Evolutionary conservation across 2,888 invertebrate genomes (phyloP), one percentile per base, ranked within the genome.

Genomic region (Bedellia somnulentella): DNA sequence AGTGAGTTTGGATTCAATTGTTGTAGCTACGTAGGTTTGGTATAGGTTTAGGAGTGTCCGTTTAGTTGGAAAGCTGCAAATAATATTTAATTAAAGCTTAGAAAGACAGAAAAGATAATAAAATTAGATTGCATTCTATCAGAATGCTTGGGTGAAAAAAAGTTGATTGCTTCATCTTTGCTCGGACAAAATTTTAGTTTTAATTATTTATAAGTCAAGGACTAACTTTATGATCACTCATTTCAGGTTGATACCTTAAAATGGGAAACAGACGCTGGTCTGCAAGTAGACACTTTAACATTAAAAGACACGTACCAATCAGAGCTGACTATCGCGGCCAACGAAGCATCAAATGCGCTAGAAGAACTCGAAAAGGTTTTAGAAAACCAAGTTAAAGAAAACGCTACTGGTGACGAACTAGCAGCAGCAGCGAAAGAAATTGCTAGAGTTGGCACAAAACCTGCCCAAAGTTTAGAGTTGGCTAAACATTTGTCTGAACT

Each of bases 221-320:
- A n/a, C n/a, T n/a, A n/a, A n/a, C n/a, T n/a, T n/a, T n/a, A n/a
- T n/a, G n/a, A n/a, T n/a, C n/a, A n/a, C n/a, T n/a, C n/a, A n/a
- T n/a, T n/a, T 1, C 80, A 89, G 66, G 87, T 88, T 6, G 85
- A 89, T 37, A 88, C 89, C 0, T 63, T 86, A 5, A 83, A 78
- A 54, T 85, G 87, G 57, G 89, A 89, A 48, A 82, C 82, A 10
- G 89, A 92, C 45, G 81, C 82, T 1, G 83, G 86, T 1, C 84
- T 89, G 4, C 92, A 93, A 73, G 92, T 92, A 2, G 85, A 91
- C 49, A 93, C 92, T 0, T 58, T 92, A 23, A 89, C 89, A 24
- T 85, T 89, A 3, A 86, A 87, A 54, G 91, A 92, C 49, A 91
- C 90, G 1, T 93, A 91, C 49, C 64, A 84, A 31, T 83, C 82